phyloP scores from a whole-genome alignment of 1,140 invertebrate species.

The Drosophila malerkotliana region DNA sequence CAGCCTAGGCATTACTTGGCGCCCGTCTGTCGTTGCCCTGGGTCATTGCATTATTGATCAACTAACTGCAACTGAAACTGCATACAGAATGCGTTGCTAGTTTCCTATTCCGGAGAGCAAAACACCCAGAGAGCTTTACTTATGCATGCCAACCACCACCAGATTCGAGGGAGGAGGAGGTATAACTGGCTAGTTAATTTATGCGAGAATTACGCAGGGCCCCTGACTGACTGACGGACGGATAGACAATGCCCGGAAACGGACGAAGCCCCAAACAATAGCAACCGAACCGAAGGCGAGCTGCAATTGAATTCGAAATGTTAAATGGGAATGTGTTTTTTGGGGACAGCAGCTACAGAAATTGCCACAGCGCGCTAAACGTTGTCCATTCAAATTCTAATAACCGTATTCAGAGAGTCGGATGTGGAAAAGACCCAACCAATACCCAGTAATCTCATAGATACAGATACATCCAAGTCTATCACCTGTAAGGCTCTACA shows the following conservation, averaged over 20 bases:
- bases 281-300: conserved; percentile 30
- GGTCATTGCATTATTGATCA: conserved; percentile 79
- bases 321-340: conserved; percentile 39
- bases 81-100: conserved; percentile 52
- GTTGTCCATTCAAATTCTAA: conserved; percentile 43
- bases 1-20: conserved; percentile 60
- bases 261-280: conserved; percentile 57
- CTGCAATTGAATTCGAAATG: conserved; percentile 44
- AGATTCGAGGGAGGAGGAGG: not conserved
- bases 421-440: not conserved
- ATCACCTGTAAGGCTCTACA: not conserved
- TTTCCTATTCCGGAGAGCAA: not conserved
- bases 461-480: not conserved
- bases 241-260: conserved; percentile 62
- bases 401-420: conserved; percentile 18
- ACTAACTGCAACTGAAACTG: conserved; percentile 24
- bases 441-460: not conserved
- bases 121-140: conserved; percentile 17
- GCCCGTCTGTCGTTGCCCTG: conserved; percentile 41
- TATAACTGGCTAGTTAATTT: conserved; percentile 52
- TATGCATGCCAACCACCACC: conserved; percentile 50
- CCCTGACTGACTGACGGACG: conserved; percentile 12
- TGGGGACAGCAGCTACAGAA: conserved; percentile 15
- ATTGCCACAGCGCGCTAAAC: conserved; percentile 28
- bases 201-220: conserved; percentile 66